These are phyloP conservation scores for Alfaro cultratus DNA, from an alignment of 2,797 vertebrate species.

Conservation along the genomic window DNA sequence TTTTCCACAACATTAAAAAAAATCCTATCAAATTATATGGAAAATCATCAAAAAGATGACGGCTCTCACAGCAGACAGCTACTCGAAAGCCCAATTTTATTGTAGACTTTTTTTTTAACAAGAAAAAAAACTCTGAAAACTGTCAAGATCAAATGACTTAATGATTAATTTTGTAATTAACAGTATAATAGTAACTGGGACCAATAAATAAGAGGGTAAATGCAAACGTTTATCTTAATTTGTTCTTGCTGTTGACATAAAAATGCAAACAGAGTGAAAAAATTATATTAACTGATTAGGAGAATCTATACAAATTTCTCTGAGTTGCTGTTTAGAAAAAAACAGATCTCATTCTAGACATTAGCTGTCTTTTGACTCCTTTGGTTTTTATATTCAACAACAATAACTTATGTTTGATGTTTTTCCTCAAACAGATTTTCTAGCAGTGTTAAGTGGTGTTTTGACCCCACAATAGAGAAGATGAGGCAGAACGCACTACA, in stretches of 20 bases:
- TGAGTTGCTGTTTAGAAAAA: background rate
- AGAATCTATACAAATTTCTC: background rate
- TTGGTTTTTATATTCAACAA: background rate
- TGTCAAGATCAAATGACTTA: background rate
- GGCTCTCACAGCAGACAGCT: background rate
- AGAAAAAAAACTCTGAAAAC: background rate
- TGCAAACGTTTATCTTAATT: background rate
- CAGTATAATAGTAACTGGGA: background rate
- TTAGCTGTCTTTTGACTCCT: background rate
- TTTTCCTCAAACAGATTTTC: background rate
- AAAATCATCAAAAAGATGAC: background rate
- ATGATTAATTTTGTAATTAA: background rate
- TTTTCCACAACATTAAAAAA: background rate
- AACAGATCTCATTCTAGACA: background rate
- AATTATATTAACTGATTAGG: background rate
- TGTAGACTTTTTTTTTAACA: background rate
- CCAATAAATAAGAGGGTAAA: background rate
- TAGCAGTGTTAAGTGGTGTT: conserved; percentile 32
- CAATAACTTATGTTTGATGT: background rate
- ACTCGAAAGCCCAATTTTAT: background rate
- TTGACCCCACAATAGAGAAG: conserved; percentile 27
- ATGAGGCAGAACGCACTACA: conserved; percentile 39
- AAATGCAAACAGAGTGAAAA: conserved; percentile 3
- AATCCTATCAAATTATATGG: background rate
- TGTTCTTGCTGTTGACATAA: background rate